Evolutionary conservation across 30 jellyfish, hydroid and myxozoan species (phyloP).

Genomic region (Cassiopea andromeda): DNA sequence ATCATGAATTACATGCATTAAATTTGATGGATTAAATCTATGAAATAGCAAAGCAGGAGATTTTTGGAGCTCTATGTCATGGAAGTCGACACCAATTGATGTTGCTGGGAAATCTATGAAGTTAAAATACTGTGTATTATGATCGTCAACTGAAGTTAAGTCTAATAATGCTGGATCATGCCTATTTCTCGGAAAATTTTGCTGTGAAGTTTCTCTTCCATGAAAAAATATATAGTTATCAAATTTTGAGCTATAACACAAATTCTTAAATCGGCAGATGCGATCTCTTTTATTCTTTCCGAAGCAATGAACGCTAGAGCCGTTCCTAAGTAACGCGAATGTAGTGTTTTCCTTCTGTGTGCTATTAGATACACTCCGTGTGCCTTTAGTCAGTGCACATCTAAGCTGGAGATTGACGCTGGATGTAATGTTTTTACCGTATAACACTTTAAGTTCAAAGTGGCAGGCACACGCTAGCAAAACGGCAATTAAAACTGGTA

Average conservation of each 20-base stretch:
- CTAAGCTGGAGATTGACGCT: background rate
- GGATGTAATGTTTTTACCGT: background rate
- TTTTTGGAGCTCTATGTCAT: background rate
- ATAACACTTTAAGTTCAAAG: background rate
- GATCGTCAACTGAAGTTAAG: slow-evolving; percentile 84
- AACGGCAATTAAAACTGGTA: background rate
- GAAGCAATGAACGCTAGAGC: slow-evolving; percentile 75
- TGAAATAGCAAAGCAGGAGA: slow-evolving; percentile 65
- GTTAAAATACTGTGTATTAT: slow-evolving; percentile 79
- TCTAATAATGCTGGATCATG: slow-evolving; percentile 83
- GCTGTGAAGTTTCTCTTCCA: slow-evolving; percentile 63
- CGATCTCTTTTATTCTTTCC: slow-evolving; percentile 68
- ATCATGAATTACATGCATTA: slow-evolving; percentile 97
- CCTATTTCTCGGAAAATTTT: slow-evolving; percentile 60
- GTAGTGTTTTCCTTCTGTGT: background rate
- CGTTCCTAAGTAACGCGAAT: slow-evolving; percentile 3
- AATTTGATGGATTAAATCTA: slow-evolving; percentile 91
- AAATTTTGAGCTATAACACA: slow-evolving; percentile 64
- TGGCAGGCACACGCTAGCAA: background rate
- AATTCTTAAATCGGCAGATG: slow-evolving; percentile 73
- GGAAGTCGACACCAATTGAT: slow-evolving; percentile 9
- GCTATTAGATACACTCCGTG: background rate
- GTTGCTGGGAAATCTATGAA: slow-evolving; percentile 74
- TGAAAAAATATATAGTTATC: slow-evolving; percentile 62
- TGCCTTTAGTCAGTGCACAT: background rate